A percentile compares a stretch with the other conserved stretches of the same genome.
Conservation (phyloP, 2,888 invertebrate species). For the Pandemis cinnamomeana region DNA sequence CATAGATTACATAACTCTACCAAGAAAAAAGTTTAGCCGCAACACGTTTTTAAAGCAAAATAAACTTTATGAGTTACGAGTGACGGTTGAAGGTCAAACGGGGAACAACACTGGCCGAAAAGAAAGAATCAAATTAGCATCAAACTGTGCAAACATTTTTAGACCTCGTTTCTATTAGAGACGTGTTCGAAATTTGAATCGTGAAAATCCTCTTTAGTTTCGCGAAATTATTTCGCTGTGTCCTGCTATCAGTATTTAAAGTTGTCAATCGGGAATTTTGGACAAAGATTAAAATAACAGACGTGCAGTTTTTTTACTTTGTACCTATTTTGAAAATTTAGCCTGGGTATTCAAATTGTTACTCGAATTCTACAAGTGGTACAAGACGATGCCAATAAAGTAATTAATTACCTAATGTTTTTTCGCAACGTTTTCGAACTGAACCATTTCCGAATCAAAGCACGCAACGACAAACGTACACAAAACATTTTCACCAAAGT, state of each 20-base stretch:
- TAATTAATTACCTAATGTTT: too few relatives aligned
- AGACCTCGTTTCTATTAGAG: conserved; percentile 8
- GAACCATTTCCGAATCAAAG: too few relatives aligned
- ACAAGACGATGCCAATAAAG: background rate
- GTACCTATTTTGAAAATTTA: background rate
- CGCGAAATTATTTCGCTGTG: background rate
- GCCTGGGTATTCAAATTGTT: background rate
- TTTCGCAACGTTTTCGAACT: background rate
- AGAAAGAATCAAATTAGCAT: conserved; percentile 30
- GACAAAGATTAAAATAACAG: conserved; percentile 16
- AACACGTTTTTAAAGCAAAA: background rate
- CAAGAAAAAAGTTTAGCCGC: background rate
- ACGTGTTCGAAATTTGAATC: conserved; percentile 15
- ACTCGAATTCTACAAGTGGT: background rate
- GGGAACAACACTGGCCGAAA: conserved; percentile 5
- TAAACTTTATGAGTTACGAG: conserved; percentile 20
- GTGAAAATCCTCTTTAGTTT: background rate
- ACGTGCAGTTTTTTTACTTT: background rate
- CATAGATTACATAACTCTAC: conserved; percentile 10
- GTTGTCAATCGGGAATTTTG: background rate
- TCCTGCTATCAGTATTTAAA: background rate
- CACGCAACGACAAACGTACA: background rate
- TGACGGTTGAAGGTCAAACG: conserved; percentile 3
- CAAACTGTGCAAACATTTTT: conserved; percentile 30
- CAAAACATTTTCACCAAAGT: background rate